These are phyloP conservation scores for Eubasilissa regina DNA, from an alignment of 1,140 invertebrate genomes.

Conservation along the genomic window DNA sequence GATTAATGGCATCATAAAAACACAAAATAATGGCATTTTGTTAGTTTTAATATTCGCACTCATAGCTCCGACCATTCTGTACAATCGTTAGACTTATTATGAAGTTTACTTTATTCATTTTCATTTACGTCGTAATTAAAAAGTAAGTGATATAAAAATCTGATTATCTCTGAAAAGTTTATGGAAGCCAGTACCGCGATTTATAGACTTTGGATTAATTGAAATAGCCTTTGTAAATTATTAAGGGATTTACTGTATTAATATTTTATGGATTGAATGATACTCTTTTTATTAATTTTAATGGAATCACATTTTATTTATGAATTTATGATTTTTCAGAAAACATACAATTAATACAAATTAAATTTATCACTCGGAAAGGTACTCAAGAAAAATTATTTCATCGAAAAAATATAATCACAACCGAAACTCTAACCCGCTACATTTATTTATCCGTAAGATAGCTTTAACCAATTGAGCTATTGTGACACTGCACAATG, in stretches of 20 bases:
- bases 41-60: slow-evolving; percentile 26
- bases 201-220: slow-evolving; percentile 2
- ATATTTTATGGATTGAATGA: too few relatives aligned
- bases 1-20: slow-evolving; percentile 44
- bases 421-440: too few relatives aligned
- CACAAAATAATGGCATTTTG: slow-evolving; percentile 28
- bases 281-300: too few relatives aligned
- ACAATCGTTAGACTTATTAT: slow-evolving; percentile 27
- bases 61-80: background rate
- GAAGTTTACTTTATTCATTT: slow-evolving; percentile 24
- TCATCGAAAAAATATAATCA: too few relatives aligned
- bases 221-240: slow-evolving; percentile 4
- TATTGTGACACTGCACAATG: too few relatives aligned
- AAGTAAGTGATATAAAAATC: slow-evolving; percentile 25
- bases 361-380: too few relatives aligned
- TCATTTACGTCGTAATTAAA: slow-evolving; percentile 20
- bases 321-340: too few relatives aligned
- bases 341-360: too few relatives aligned
- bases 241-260: background rate
- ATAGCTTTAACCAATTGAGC: too few relatives aligned
- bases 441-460: too few relatives aligned
- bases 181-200: background rate
- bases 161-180: slow-evolving; percentile 5
- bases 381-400: too few relatives aligned
- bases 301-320: too few relatives aligned